Conservation (phyloP, 2,113 vertebrate species). For the Clupea harengus region DNA sequence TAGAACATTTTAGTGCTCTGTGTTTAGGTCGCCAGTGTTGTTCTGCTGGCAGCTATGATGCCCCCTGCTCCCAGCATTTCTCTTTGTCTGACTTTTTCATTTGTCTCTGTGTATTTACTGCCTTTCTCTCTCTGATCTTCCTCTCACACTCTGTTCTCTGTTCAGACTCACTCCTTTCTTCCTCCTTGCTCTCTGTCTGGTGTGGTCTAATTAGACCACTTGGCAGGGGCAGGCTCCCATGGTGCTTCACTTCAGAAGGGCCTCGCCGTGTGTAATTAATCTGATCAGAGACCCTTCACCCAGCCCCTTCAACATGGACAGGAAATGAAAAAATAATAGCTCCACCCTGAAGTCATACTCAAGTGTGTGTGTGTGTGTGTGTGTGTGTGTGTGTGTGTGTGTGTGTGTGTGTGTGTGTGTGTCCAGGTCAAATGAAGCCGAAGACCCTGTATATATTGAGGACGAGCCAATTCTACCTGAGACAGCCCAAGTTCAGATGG, state of each 20-base stretch:
- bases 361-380: background rate
- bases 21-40: too few relatives aligned
- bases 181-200: background rate
- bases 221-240: background rate
- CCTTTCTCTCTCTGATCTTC: too few relatives aligned
- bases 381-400: background rate
- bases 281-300: conserved; percentile 1
- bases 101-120: background rate
- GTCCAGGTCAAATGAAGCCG: conserved; percentile 70
- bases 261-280: conserved; percentile 21
- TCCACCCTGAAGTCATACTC: background rate
- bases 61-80: too few relatives aligned
- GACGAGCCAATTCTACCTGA: conserved; percentile 65
- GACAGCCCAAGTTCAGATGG: conserved; percentile 75
- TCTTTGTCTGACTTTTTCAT: background rate
- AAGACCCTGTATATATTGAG: conserved; percentile 68
- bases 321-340: background rate
- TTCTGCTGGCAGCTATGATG: background rate
- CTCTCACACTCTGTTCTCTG: background rate
- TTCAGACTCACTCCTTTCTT: too few relatives aligned
- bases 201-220: conserved; percentile 16
- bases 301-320: background rate
- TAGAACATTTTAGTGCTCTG: too few relatives aligned
- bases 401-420: background rate
- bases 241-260: conserved; percentile 16